These are phyloP conservation scores for Cataglyphis livida DNA, from an alignment of 2,888 invertebrate genomes.

Conservation along the genomic window DNA sequence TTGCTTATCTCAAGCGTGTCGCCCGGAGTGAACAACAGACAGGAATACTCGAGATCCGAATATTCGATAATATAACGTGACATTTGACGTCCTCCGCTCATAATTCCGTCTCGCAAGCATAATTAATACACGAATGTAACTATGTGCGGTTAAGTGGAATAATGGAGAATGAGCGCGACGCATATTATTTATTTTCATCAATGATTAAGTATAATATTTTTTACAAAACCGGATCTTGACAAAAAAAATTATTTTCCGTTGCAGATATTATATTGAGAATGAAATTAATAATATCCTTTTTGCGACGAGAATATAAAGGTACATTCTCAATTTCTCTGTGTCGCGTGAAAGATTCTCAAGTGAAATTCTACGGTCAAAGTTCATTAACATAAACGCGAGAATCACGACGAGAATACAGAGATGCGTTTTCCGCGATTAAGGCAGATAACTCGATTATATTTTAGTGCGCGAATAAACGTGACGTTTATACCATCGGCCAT, in stretches of 20 bases:
- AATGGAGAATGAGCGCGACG: not conserved
- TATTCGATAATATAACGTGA: conserved; percentile 18
- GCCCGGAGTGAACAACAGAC: not conserved
- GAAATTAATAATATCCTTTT: not conserved
- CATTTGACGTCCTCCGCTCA: not conserved
- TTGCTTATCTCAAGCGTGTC: conserved; percentile 17
- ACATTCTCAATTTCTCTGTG: not conserved
- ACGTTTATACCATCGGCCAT: conserved; percentile 63
- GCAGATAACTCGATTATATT: conserved; percentile 34
- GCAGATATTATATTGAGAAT: not conserved
- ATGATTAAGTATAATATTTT: not conserved
- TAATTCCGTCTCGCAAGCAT: conserved; percentile 13
- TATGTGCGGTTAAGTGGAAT: not conserved
- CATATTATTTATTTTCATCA: not conserved
- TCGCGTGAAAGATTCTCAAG: not conserved
- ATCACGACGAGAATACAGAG: not conserved
- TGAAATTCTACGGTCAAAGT: not conserved
- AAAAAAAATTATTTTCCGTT: not conserved
- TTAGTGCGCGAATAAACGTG: conserved; percentile 33
- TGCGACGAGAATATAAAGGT: not conserved
- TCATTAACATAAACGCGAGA: not conserved
- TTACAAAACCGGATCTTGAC: not conserved
- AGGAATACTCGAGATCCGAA: conserved; percentile 20
- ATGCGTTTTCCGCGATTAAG: conserved; percentile 23
- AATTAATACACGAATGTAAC: conserved; percentile 18